A percentile compares a stretch with the other conserved stretches of the same genome.
Conservation (phyloP, 2,113 vertebrate genomes). For the Aptenodytes patagonicus region DNA sequence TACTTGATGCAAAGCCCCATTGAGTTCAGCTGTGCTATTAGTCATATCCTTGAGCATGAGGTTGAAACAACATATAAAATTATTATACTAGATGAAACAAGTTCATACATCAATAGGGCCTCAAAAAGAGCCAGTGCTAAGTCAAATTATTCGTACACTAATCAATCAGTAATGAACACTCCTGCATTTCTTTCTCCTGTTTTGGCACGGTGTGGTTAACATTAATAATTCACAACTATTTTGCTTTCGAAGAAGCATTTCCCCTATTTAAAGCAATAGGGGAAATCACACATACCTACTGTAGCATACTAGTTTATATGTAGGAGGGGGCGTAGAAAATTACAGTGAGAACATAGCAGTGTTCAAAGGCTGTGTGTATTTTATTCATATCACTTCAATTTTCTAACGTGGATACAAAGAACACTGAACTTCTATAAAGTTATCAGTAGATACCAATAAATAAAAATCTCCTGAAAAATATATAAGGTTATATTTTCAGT, state of each 20-base stretch:
- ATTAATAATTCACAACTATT: not conserved
- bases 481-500: not conserved
- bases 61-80: not conserved
- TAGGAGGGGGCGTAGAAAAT: not conserved
- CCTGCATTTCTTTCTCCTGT: not conserved
- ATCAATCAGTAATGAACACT: not conserved
- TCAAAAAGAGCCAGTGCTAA: not conserved
- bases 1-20: not conserved
- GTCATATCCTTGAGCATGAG: not conserved
- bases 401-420: not conserved
- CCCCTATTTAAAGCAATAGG: not conserved
- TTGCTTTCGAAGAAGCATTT: not conserved
- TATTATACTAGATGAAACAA: not conserved
- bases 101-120: not conserved
- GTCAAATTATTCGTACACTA: not conserved
- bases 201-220: not conserved
- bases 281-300: not conserved
- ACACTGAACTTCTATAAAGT: not conserved
- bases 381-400: not conserved
- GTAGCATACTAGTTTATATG: accelerated
- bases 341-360: not conserved
- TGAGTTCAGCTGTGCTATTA: not conserved
- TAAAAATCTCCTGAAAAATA: not conserved
- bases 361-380: not conserved
- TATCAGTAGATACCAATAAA: not conserved